Evolutionary conservation across 2,888 invertebrate species (phyloP), one percentile per base, ranked within the genome.

Genomic region (Macaria liturata): DNA sequence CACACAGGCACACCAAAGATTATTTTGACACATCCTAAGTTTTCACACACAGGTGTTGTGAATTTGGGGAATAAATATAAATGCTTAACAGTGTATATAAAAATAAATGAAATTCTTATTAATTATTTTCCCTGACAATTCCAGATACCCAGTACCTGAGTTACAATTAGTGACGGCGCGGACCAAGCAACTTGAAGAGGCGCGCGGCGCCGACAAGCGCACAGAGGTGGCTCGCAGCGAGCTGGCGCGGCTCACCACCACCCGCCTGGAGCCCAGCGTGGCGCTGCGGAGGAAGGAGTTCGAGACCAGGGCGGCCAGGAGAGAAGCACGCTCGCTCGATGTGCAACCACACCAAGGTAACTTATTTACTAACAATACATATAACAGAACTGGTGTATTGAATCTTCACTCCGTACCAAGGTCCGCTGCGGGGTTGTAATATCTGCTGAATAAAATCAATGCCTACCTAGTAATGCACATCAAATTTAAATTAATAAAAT

Each of bases 191-290:
- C 95, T 96, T 70, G 96, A 96, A 73, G 92, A 93, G 69, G 92
- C 95, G 31, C 87, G 93, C 2, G 94, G 94, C 46, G 95, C 95
- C 66, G 93, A 93, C 61, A 93, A 94, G 68, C 92, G 95, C 53
- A 95, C 95, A 34, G 94, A 94, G 71, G 93, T 94, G 50, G 95
- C 94, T 67, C 93, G 94, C 55, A 95, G 95, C 69, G 95, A 96
- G 76, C 85, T 95, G 69, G 93, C 94, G 44, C 83, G 94, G 49
- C 83, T 96, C 49, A 93, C 94, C 60, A 93, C 94, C 72, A 94
- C 96, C 74, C 88, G 93, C 45, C 94, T 95, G 48, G 95, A 95
- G 68, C 95, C 96, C 34, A 95, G 95, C 76, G 96, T 96, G n/a
- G 95, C 95, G 53, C 93, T 95, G 59, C 86, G 95, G 7, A 93